phyloP scores from a whole-genome alignment of 1,140 invertebrate genomes.

The Linepithema humile region DNA sequence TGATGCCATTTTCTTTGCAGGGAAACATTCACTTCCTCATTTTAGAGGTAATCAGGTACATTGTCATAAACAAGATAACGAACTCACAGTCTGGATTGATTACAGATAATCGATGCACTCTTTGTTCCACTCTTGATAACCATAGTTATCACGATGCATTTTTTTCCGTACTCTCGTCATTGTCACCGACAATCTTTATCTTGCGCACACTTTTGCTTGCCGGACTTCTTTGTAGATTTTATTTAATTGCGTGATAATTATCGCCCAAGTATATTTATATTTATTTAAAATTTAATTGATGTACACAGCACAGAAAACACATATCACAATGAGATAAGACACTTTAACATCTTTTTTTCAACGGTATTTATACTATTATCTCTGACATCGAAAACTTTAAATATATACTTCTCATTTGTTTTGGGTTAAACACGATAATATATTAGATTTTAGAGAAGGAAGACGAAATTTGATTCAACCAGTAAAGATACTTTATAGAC shows the following conservation, averaged over 20 bases:
- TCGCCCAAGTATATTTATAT: not conserved
- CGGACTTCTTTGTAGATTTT: not conserved
- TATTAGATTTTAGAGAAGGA: slow-evolving; percentile 37
- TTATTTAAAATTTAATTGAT: slow-evolving; percentile 24
- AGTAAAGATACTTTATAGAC: slow-evolving; percentile 7
- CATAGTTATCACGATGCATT: slow-evolving; percentile 2
- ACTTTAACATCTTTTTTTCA: slow-evolving; percentile 25
- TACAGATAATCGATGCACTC: not conserved
- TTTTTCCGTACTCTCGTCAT: slow-evolving; percentile 53
- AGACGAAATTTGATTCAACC: slow-evolving; percentile 57
- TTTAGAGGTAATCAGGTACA: slow-evolving; percentile 28
- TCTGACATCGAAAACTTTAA: slow-evolving; percentile 33
- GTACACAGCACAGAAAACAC: slow-evolving; percentile 3
- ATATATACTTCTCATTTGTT: slow-evolving; percentile 37
- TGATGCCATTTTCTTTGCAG: no score
- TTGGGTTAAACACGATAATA: slow-evolving; percentile 3
- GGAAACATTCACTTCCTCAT: not conserved
- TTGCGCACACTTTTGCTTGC: not conserved
- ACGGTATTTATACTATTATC: slow-evolving; percentile 1
- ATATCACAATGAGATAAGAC: slow-evolving; percentile 59
- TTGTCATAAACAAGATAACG: not conserved
- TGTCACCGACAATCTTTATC: not conserved
- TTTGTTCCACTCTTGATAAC: not conserved
- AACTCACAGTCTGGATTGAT: not conserved
- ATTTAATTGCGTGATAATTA: not conserved